Conservation (phyloP, 2,888 invertebrate species). For the Cosmorhoe ocellata region DNA sequence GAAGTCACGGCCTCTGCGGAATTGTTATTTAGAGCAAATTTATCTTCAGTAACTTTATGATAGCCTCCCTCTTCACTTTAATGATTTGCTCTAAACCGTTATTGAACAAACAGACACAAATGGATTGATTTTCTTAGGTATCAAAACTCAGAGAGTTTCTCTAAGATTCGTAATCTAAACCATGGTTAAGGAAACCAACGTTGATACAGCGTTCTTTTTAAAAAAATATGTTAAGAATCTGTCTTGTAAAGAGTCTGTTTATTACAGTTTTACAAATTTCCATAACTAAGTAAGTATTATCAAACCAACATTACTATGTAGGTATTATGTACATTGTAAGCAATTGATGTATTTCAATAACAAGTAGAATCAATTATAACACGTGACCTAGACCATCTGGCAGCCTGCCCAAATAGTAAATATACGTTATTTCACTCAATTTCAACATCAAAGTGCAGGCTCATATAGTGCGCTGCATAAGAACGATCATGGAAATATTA, state of each 20-base stretch:
- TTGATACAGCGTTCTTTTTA: too few relatives aligned
- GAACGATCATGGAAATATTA: too few relatives aligned
- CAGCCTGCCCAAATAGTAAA: conserved; percentile 6
- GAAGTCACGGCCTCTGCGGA: conserved; percentile 16
- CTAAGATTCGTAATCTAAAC: too few relatives aligned
- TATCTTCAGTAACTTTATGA: conserved; percentile 4
- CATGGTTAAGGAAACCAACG: too few relatives aligned
- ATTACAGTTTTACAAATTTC: too few relatives aligned
- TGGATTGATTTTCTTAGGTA: too few relatives aligned
- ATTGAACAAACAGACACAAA: background rate
- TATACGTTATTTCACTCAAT: conserved; percentile 4
- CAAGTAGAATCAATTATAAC: conserved; percentile 7
- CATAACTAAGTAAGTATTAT: too few relatives aligned
- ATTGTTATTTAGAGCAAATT: conserved; percentile 1
- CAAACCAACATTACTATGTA: too few relatives aligned
- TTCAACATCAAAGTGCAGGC: background rate
- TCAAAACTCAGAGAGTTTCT: too few relatives aligned
- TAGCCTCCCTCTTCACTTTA: background rate
- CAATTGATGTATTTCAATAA: conserved; percentile 2
- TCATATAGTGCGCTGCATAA: background rate
- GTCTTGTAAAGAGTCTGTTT: too few relatives aligned
- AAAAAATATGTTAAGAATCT: too few relatives aligned
- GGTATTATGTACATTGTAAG: too few relatives aligned
- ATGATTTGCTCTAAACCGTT: background rate
- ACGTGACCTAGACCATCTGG: conserved; percentile 1